Conservation (phyloP, 2,113 vertebrate species). For the Panthera leo region DNA sequence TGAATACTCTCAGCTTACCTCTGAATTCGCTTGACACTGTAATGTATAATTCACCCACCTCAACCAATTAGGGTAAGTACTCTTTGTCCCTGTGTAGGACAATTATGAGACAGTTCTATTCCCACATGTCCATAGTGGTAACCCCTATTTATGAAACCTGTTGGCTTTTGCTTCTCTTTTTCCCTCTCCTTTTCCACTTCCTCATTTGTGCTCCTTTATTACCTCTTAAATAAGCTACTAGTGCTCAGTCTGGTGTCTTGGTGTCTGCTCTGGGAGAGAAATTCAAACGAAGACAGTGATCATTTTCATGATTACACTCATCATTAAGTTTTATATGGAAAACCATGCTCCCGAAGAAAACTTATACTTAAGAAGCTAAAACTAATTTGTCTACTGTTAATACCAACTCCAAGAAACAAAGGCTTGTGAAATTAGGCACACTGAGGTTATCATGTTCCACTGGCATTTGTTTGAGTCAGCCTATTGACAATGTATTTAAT, state of each 20-base stretch:
- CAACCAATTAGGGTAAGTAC: background rate
- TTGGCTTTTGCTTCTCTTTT: background rate
- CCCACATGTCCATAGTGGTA: background rate
- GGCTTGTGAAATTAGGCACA: background rate
- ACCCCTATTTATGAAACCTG: background rate
- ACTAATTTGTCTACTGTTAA: background rate
- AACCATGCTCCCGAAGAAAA: background rate
- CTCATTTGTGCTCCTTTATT: background rate
- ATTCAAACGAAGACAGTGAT: background rate
- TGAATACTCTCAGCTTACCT: background rate
- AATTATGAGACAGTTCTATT: background rate
- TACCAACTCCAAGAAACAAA: background rate
- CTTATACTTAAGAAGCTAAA: background rate
- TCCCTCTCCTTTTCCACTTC: background rate
- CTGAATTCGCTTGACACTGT: background rate
- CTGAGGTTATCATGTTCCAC: background rate
- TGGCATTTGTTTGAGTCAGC: background rate
- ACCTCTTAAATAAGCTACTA: background rate
- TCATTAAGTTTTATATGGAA: background rate
- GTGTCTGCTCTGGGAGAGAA: background rate
- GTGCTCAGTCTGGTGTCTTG: background rate
- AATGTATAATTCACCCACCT: background rate
- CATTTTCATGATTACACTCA: background rate
- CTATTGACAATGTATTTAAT: background rate
- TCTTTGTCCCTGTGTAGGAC: background rate